phyloP scores from a whole-genome alignment of 1,140 invertebrate species.

The Brachionus asplanchnoidis region DNA sequence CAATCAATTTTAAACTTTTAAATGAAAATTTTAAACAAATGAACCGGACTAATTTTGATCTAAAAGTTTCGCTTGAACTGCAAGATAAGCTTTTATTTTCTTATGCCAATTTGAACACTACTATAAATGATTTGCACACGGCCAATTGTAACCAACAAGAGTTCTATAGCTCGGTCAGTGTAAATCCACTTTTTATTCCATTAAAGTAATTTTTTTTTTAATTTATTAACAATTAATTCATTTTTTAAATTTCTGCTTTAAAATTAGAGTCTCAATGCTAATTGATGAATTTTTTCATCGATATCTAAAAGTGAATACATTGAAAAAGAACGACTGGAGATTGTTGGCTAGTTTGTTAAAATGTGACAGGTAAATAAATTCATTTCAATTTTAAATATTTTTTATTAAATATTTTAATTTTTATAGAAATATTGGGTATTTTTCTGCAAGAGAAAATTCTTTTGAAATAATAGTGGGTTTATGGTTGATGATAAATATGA shows the following conservation, averaged over 20 bases:
- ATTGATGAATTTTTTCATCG: background rate
- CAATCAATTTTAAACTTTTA: background rate
- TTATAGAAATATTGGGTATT: background rate
- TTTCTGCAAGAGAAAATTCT: background rate
- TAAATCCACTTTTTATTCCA: conserved; percentile 24
- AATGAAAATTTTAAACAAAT: background rate
- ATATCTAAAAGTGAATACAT: conserved; percentile 1
- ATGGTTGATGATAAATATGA: conserved; percentile 18
- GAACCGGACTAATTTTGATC: background rate
- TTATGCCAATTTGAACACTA: conserved; percentile 34
- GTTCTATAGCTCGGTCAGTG: conserved; percentile 34
- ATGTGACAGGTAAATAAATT: conserved; percentile 22
- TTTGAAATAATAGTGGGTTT: conserved; percentile 5
- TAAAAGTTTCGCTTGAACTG: conserved; percentile 9
- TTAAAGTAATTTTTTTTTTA: background rate
- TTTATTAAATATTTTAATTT: background rate
- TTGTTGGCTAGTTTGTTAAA: conserved; percentile 7
- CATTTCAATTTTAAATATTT: background rate
- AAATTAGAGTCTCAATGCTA: background rate
- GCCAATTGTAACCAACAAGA: conserved; percentile 37
- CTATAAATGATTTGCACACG: background rate
- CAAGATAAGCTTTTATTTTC: conserved; percentile 26
- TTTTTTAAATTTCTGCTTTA: background rate
- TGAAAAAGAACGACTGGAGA: conserved; percentile 11
- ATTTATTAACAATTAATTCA: background rate